Evolutionary conservation across 2,113 vertebrate species (phyloP).

Genomic region (Odontesthes bonariensis): DNA sequence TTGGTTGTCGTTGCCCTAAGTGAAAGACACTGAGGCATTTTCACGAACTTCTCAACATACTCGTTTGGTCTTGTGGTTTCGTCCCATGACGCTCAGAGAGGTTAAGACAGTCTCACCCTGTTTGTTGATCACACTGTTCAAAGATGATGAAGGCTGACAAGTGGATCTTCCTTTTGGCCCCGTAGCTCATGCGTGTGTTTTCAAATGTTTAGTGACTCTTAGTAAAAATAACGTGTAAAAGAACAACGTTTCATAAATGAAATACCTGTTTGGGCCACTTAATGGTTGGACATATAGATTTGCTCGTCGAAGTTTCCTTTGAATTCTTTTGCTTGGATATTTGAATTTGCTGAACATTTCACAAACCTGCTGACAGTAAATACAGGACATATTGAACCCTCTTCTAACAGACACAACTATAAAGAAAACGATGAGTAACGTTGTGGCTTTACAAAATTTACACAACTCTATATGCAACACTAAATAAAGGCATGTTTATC

Average conservation of each 20-base stretch:
- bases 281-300: too few species aligned
- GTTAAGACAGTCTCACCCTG: background rate
- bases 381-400: too few species aligned
- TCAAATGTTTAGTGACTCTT: constrained; percentile 59
- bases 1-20: background rate
- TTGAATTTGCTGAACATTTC: too few species aligned
- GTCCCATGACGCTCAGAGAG: constrained; percentile 32
- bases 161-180: constrained; percentile 22
- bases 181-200: constrained; percentile 28
- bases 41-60: background rate
- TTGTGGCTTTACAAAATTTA: too few species aligned
- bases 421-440: too few species aligned
- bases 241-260: background rate
- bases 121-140: background rate
- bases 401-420: too few species aligned
- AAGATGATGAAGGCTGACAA: constrained; percentile 5
- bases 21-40: background rate
- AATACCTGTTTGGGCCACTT: background rate
- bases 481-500: too few species aligned
- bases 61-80: constrained; percentile 63
- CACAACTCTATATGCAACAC: too few species aligned
- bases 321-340: too few species aligned
- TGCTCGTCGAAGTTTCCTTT: too few species aligned
- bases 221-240: background rate
- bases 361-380: too few species aligned